Evolutionary conservation across 2,113 vertebrate species (phyloP).

Genomic region (Perccottus glenii): DNA sequence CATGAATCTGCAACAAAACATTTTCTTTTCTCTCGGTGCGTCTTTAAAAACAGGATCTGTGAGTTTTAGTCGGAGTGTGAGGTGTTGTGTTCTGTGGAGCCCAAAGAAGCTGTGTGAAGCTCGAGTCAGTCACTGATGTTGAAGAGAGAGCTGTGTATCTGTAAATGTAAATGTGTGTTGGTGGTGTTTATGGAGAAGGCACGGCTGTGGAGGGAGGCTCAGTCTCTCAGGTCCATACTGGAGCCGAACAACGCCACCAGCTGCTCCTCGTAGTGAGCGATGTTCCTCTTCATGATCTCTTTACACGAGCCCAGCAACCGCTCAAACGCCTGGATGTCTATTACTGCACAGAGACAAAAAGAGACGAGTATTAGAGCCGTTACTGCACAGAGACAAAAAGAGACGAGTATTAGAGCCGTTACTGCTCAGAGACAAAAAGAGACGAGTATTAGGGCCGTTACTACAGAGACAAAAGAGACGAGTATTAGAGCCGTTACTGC

Average conservation of each 20-base stretch:
- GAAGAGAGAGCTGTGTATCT: slow-evolving; percentile 41
- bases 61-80: background rate
- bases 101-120: slow-evolving; percentile 6
- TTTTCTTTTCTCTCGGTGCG: background rate
- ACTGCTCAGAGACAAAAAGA: no score
- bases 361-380: background rate
- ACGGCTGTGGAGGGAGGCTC: slow-evolving; percentile 76
- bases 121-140: slow-evolving; percentile 36
- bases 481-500: no score
- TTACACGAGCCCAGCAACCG: slow-evolving; percentile 97
- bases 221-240: slow-evolving; percentile 95
- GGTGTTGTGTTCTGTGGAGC: background rate
- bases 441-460: no score
- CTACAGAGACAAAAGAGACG: background rate
- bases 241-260: slow-evolving; percentile 98
- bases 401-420: background rate
- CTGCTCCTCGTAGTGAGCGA: slow-evolving; percentile 96
- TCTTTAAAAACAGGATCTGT: slow-evolving; percentile 6
- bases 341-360: slow-evolving; percentile 81
- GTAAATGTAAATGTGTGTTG: slow-evolving; percentile 45
- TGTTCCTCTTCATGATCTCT: slow-evolving; percentile 99
- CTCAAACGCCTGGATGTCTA: slow-evolving; percentile 98
- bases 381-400: background rate
- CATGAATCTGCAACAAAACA: background rate
- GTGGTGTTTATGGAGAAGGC: slow-evolving; percentile 72